Conservation (phyloP, 2,888 invertebrate species). For the Zygothrica quintamaculata region DNA sequence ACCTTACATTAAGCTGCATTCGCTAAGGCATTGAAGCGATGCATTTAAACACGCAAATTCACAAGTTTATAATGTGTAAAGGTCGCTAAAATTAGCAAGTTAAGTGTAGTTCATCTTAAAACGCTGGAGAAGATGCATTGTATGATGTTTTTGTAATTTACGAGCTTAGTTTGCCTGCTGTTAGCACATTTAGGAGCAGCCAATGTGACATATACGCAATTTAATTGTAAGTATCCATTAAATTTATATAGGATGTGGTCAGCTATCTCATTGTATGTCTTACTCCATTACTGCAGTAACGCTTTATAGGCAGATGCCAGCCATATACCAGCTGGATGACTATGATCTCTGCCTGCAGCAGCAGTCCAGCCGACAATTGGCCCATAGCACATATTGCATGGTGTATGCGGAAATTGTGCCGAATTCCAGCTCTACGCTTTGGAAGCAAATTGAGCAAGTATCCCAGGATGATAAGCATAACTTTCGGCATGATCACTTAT, state of each 20-base stretch:
- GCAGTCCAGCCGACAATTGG: slow-evolving; percentile 37
- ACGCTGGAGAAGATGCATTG: slow-evolving; percentile 39
- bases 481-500: slow-evolving; percentile 76
- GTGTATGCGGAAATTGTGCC: slow-evolving; percentile 77
- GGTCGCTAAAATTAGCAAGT: slow-evolving; percentile 10
- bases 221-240: slow-evolving; percentile 56
- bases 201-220: slow-evolving; percentile 27
- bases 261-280: not conserved
- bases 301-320: slow-evolving; percentile 73
- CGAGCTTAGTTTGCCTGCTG: slow-evolving; percentile 5
- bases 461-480: slow-evolving; percentile 67
- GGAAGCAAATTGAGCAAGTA: slow-evolving; percentile 71
- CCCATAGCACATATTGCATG: slow-evolving; percentile 70
- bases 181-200: not conserved
- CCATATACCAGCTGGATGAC: slow-evolving; percentile 76
- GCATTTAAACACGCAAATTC: slow-evolving; percentile 46
- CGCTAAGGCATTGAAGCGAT: slow-evolving; percentile 53
- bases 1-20: slow-evolving; percentile 50
- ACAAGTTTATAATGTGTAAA: slow-evolving; percentile 28
- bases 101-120: slow-evolving; percentile 44
- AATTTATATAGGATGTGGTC: not conserved
- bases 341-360: slow-evolving; percentile 85
- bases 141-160: not conserved
- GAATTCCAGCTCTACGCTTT: slow-evolving; percentile 68
- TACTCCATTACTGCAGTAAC: slow-evolving; percentile 71